These are phyloP conservation scores for Anguilla japonica DNA, from an alignment of 2,113 vertebrate species.

Conservation along the genomic window DNA sequence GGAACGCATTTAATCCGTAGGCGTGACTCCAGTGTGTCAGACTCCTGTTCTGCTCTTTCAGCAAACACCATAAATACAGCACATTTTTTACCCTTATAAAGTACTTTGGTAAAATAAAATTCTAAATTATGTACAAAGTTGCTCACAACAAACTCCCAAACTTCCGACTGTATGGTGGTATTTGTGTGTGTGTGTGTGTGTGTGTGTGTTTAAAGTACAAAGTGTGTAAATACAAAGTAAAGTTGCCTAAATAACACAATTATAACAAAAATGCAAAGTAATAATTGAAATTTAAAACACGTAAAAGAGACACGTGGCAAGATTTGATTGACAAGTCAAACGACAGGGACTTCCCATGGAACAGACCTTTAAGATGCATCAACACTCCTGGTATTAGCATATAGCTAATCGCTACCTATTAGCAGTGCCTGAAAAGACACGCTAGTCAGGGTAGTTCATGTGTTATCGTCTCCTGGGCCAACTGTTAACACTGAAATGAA, in stretches of 20 bases:
- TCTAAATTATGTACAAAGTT: conserved; percentile 39
- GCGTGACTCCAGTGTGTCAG: conserved; percentile 70
- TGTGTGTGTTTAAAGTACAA: background rate
- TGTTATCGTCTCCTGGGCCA: background rate
- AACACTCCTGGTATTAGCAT: background rate
- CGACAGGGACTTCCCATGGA: background rate
- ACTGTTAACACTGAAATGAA: background rate
- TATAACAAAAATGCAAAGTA: background rate
- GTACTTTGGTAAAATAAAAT: conserved; percentile 55
- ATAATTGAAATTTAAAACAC: background rate
- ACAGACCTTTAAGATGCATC: background rate
- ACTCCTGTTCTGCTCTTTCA: conserved; percentile 66
- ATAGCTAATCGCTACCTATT: background rate
- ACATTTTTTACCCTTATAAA: background rate
- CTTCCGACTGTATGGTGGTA: background rate
- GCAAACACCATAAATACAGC: conserved; percentile 47
- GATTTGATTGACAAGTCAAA: background rate
- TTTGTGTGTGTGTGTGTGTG: background rate
- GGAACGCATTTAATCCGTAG: conserved; percentile 12
- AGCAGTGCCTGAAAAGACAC: conserved; percentile 1
- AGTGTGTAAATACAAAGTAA: no score
- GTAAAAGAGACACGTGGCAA: background rate
- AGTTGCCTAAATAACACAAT: background rate
- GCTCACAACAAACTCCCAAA: background rate
- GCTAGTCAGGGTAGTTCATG: background rate